Evolutionary conservation across 2,797 vertebrate genomes (phyloP).

Genomic region (Mus spretus): DNA sequence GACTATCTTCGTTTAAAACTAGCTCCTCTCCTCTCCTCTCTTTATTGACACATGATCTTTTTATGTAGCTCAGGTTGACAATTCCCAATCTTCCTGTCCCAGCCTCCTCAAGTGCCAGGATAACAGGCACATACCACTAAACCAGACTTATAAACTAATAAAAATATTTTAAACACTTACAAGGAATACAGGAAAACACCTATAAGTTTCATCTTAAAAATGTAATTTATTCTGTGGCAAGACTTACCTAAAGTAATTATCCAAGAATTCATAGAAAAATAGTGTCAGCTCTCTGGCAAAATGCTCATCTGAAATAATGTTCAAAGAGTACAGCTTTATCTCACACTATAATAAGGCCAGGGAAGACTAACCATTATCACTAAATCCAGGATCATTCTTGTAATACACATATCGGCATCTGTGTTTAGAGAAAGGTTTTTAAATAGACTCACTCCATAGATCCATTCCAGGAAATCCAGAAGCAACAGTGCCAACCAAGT

Average conservation of each 20-base stretch:
- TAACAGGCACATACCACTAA: background rate
- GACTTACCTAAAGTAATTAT: constrained; percentile 18
- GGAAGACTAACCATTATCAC: background rate
- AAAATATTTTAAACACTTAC: background rate
- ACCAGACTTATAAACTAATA: background rate
- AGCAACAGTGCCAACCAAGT: background rate
- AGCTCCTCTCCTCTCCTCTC: background rate
- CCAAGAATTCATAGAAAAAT: constrained; percentile 4
- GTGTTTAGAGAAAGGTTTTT: constrained; percentile 51
- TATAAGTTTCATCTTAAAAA: constrained; percentile 32
- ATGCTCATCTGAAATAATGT: constrained; percentile 22
- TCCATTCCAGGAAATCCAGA: constrained; percentile 62
- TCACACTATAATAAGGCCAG: background rate
- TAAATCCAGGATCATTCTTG: background rate
- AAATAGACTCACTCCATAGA: constrained; percentile 52
- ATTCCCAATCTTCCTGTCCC: background rate
- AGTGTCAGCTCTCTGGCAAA: background rate
- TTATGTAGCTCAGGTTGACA: background rate
- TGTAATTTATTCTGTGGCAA: background rate
- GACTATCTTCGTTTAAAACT: constrained; percentile 16
- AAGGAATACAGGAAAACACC: constrained; percentile 26
- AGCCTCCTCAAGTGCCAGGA: background rate
- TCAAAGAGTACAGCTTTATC: constrained; percentile 5
- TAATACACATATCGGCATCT: constrained; percentile 31
- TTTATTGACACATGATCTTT: background rate